These are phyloP conservation scores for Lepus americanus DNA, from an alignment of 2,113 vertebrate species.

Conservation along the genomic window DNA sequence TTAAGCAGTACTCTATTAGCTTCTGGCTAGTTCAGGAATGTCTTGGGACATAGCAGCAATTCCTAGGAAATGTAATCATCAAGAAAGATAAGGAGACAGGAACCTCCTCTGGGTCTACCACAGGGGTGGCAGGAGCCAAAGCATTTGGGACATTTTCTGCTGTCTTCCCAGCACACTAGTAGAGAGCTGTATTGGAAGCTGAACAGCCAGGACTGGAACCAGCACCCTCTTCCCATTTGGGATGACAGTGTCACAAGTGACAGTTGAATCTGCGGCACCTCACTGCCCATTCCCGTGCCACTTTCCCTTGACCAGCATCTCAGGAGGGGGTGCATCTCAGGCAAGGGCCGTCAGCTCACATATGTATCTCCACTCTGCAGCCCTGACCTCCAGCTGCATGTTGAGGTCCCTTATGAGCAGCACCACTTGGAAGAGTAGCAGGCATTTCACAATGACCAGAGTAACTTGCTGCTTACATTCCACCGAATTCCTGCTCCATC, in stretches of 20 bases:
- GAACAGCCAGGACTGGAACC: too few relatives aligned
- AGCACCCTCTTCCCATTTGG: too few relatives aligned
- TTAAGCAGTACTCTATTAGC: neutral
- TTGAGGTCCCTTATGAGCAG: neutral
- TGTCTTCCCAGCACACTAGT: too few relatives aligned
- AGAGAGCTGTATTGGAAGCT: too few relatives aligned
- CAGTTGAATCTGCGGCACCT: too few relatives aligned
- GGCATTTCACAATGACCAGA: neutral
- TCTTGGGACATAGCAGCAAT: neutral
- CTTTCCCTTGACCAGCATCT: neutral
- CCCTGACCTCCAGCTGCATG: neutral
- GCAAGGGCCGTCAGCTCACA: neutral
- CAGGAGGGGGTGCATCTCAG: neutral
- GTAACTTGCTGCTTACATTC: neutral
- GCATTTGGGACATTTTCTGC: too few relatives aligned
- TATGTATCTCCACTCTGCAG: neutral
- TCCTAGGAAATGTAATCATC: neutral
- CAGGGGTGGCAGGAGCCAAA: too few relatives aligned
- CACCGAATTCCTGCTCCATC: neutral
- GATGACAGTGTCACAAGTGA: too few relatives aligned
- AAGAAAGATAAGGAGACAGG: neutral
- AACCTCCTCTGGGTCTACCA: too few relatives aligned
- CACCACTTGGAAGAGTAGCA: neutral
- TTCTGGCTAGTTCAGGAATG: neutral
- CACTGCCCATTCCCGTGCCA: too few relatives aligned